Conservation (phyloP, 2,797 vertebrate genomes). For the Pyrocephalus nanus region DNA sequence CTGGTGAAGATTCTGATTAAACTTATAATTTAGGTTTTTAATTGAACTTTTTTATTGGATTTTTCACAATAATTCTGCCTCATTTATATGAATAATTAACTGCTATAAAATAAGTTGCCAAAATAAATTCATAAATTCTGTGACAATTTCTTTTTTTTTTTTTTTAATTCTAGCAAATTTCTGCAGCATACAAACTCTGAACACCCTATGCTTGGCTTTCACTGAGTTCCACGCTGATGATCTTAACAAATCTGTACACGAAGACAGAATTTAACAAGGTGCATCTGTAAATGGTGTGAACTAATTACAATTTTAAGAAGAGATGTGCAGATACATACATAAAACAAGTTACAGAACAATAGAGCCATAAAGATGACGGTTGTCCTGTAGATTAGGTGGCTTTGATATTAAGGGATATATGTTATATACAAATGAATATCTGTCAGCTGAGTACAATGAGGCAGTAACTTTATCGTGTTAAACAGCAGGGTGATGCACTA, state of each 20-base stretch:
- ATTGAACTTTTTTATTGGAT: constrained; percentile 69
- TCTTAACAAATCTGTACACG: background rate
- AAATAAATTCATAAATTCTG: constrained; percentile 64
- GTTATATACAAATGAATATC: background rate
- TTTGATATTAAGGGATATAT: background rate
- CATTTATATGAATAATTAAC: constrained; percentile 69
- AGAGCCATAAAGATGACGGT: background rate
- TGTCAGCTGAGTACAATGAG: background rate
- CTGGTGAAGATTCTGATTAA: constrained; percentile 60
- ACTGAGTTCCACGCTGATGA: background rate
- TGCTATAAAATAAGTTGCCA: constrained; percentile 52
- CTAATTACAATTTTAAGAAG: background rate
- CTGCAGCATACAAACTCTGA: background rate
- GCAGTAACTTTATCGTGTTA: background rate
- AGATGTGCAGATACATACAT: background rate
- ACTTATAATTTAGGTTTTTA: constrained; percentile 70
- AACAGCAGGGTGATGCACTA: background rate
- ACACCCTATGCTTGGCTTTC: background rate
- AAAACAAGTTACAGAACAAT: background rate
- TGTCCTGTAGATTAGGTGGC: background rate
- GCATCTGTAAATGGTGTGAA: background rate
- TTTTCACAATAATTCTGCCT: constrained; percentile 65
- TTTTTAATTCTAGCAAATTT: background rate
- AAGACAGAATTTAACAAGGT: background rate
- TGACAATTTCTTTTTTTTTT: background rate